Evolutionary conservation across 2,797 vertebrate genomes (phyloP), one percentile per base, ranked within the genome.

Genomic region (Thamnophis elegans): DNA sequence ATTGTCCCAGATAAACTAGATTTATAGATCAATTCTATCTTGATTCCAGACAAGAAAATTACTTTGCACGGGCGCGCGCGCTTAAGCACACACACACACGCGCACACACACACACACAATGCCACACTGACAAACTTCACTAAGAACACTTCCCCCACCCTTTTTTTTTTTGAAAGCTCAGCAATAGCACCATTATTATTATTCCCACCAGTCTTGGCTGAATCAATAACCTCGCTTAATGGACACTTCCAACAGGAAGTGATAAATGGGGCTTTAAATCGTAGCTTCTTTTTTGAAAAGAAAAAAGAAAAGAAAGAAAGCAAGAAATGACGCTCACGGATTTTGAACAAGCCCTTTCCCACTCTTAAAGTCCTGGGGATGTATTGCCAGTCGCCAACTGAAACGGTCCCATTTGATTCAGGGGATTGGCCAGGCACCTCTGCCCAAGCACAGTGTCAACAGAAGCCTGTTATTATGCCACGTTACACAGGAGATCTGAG

Each of bases 401-500:
- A 92, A n/a, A 73, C 2, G 22, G 65, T 54, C 65, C 1, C 55
- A 82, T 93, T 62, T 93, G 65, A 85, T 91, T 47, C 32, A 93
- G 85, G 65, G 91, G 88, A 93, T 25, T 56, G 65, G 89, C 65
- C 53, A 95, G 92, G 59, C 90, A 88, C 90, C 88, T 89, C 92
- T 95, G 94, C 53, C 91, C 87, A 59, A 90, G 95, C 85, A 96
- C 95, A 96, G 95, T 94, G 94, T 95, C 95, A 96, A 94, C 90
- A 96, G 94, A 94, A 95, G 90, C 93, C 82, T 87, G 68, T 94
- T 95, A 94, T 92, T 93, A 16, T 0, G 51, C 93, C 93, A 94
- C 94, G 82, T 94, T 94, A 92, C 95, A 94, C 92, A 92, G 93
- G 85, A 95, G 95, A 96, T 95, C 94, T 96, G 94, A 97, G 94